Evolutionary conservation across 1,140 invertebrate genomes (phyloP), one percentile per base, ranked within the genome.

Genomic region (Ooceraea biroi): DNA sequence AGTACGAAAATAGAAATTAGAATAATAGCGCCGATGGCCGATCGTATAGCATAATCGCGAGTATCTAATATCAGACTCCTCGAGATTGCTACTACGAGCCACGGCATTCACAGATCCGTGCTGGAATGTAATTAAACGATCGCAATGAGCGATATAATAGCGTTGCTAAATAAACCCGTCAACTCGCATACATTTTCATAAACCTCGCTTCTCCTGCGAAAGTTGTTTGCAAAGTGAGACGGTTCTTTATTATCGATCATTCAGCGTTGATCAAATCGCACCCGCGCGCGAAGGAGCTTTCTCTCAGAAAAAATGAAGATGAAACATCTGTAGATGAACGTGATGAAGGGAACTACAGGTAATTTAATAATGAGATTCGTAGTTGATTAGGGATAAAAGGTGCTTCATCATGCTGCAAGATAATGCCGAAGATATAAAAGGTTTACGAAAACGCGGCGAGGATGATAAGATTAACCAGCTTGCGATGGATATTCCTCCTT

Each of bases 1-100:
- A 68, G 57, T 71, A 73, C 86, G 19, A 83, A 87, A 87, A 83
- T 87, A 83, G 65, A 71, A 48, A 82, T 58, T 65, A 41, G 74
- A 58, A 52, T 65, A 68, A 82, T 82, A 82, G 73, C 14, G 48
- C 44, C 17, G 25, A 48, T 46, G 44, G 57, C 11, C 27, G 73
- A 77, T 17, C 63, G 36, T 68, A 17, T 46, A 68, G 69, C 69
- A 57, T 44, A 69, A 78, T 55, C 50, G 41, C 36, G 30, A 19
- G 22, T 22, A 57, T 68, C 76, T 69, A 69, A 80, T 69, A 69
- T 68, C 30, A 48, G 48, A 69, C 3, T 30, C 17, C 14, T 44
- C 30, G 41, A 11, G 12, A 58, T 5, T 44, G 27, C 30, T 7
- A 7, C 36, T 2, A 50, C 11, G 12, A 30, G 60, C 27, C 44